Evolutionary conservation across 2,888 invertebrate genomes (phyloP), one percentile per base, ranked within the genome.

Genomic region (Caenorhabditis japonica): DNA sequence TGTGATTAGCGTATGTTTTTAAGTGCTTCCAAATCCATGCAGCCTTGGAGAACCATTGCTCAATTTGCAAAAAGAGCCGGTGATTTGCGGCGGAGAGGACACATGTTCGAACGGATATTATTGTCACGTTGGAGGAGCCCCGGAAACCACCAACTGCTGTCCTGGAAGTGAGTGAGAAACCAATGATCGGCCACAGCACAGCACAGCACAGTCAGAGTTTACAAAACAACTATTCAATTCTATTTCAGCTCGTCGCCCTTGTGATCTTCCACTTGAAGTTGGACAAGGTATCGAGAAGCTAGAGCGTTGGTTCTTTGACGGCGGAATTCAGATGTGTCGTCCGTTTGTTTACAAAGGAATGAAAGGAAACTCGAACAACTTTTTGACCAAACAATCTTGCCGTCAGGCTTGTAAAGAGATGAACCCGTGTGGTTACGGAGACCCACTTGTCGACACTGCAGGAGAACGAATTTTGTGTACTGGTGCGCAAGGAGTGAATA

Each of bases 121-220:
- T 77, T 87, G 87, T 59, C 87, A 87, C 53, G 83, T 86, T 13
- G 87, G 87, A 33, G 81, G 77, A 21, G 75, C 82, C 10, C 86
- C 85, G 7, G 83, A 83, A 59, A 84, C 83, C 8, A 87, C 87
- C 34, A 87, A 86, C 64, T 87, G 87, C 60, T 87, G 87, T 75
- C 86, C 86, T 36, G 84, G 85, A 76, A 82, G 84, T 85, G 46
- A 75, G 84, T 39, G n/a, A n/a, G n/a, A n/a, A n/a, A n/a, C n/a
- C n/a, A n/a, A n/a, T n/a, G n/a, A n/a, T n/a, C n/a, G n/a, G n/a
- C n/a, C n/a, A n/a, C n/a, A n/a, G n/a, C n/a, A n/a, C n/a, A n/a
- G n/a, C n/a, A n/a, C n/a, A n/a, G n/a, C n/a, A n/a, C n/a, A n/a
- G 15, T 44, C n/a, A 17, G 13, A 19, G 15, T 39, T 53, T 39